Conservation (phyloP, 1,140 invertebrate species). For the Babylonia areolata region DNA sequence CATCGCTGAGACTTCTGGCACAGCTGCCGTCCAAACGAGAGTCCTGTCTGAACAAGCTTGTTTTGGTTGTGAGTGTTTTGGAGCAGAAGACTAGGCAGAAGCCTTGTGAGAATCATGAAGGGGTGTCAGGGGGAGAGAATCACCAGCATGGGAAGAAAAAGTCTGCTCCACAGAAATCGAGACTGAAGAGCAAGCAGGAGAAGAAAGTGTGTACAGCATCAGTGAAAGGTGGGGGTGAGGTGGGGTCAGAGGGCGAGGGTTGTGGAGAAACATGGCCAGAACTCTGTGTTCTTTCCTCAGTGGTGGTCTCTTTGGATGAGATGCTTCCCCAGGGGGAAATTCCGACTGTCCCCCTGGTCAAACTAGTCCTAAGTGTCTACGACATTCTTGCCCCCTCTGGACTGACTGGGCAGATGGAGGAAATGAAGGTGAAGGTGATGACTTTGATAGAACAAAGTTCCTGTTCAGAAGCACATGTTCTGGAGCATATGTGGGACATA, state of each 20-base stretch:
- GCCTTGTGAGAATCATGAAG: background rate
- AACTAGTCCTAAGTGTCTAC: background rate
- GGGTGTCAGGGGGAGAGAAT: background rate
- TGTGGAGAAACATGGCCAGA: background rate
- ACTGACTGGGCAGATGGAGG: too few species aligned
- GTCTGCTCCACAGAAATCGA: background rate
- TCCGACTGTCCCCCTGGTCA: background rate
- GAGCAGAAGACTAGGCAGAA: background rate
- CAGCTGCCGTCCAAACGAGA: background rate
- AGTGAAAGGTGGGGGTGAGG: background rate
- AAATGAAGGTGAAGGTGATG: background rate
- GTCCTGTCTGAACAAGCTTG: constrained; percentile 23
- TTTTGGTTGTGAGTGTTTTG: background rate
- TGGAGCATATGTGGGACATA: background rate
- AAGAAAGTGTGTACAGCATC: background rate
- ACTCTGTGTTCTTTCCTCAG: background rate
- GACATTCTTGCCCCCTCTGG: background rate
- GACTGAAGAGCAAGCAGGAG: background rate
- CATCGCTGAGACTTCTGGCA: background rate
- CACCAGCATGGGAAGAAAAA: background rate
- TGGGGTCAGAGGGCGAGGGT: background rate
- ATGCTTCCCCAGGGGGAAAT: background rate
- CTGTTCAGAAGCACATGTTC: background rate
- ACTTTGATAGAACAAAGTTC: background rate
- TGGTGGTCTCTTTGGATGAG: background rate